phyloP scores from a whole-genome alignment of 53 echinoderm and acorn worm species.

The Hippasteria phrygiana region DNA sequence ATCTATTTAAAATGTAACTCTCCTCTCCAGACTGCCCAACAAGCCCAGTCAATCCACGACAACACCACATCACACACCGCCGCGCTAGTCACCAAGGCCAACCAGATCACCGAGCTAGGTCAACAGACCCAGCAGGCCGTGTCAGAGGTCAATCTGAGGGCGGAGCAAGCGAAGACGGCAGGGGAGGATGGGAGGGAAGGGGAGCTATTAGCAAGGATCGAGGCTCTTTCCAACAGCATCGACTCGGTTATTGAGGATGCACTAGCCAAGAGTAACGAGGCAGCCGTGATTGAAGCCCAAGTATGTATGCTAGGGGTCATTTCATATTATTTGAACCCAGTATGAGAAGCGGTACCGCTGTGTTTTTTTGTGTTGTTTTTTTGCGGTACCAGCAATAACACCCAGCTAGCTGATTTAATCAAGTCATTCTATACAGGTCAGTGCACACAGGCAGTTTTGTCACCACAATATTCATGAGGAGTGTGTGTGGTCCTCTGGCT shows the following conservation, averaged over 20 bases:
- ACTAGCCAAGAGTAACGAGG: conserved; percentile 40
- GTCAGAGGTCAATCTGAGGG: conserved; percentile 56
- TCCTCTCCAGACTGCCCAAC: conserved; percentile 70
- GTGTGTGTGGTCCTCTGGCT: no score
- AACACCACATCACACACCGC: conserved; percentile 88
- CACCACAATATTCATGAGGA: no score
- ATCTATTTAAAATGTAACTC: not conserved
- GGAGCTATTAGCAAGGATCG: conserved; percentile 19
- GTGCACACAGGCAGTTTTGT: no score
- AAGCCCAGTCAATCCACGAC: conserved; percentile 82
- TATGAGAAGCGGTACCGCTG: no score
- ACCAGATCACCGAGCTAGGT: conserved; percentile 51
- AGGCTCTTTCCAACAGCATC: conserved; percentile 34
- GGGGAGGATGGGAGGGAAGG: conserved; percentile 54
- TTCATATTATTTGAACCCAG: no score
- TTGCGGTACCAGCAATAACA: no score
- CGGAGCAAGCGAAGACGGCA: conserved; percentile 33
- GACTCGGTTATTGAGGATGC: conserved; percentile 52
- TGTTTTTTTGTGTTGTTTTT: no score
- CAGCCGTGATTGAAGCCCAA: conserved; percentile 37
- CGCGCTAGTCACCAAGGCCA: conserved; percentile 66
- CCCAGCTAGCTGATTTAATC: no score
- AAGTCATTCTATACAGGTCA: no score
- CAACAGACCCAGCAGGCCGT: conserved; percentile 22
- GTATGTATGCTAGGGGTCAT: conserved; percentile 31